Base-by-base conservation (phyloP, 2,888 invertebrate species). In the Drosophila eohydei region DNA sequence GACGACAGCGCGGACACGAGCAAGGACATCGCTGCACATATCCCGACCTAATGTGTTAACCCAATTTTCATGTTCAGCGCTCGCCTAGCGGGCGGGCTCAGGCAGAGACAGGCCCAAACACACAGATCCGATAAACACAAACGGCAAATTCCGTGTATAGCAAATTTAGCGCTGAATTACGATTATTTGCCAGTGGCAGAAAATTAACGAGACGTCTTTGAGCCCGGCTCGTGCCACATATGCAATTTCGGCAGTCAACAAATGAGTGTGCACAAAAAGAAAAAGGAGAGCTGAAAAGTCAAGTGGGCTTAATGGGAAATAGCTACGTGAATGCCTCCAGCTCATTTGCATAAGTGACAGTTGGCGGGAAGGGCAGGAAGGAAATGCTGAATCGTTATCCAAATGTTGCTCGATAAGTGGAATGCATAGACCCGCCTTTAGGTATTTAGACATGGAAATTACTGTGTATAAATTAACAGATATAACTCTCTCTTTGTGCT, bases 11-110 rank as follows among this genome's bases (percentile, higher is more conserved):
- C 30, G 67, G 65, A 68, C 46, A n/a, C 36, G 36, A 50, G 40
- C 44, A 38, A 57, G 64, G 48, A 57, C 50, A 69, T 57, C 44
- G 64, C 65, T 43, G 61, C 61, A 75, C 51, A 52, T 62, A 56
- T 55, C 55, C 56, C 43, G 40, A 61, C 72, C 73, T 73, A 86
- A 84, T 88, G 88, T 86, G 88, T 78, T 84, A 84, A 86, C 84
- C 84, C 84, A 84, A 86, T 88, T 84, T 83, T 83, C 81, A 60
- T 72, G 78, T 69, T 51, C 72, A 74, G 65, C 73, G 83, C 70
- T 40, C 51, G 62, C 36, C 0, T 32, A 26, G 44, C 48, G n/a
- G n/a, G n/a, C 28, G 30, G 48, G 8, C 14, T 3, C 11, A 9
- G 43, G 21, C 28, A 21, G 34, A 51, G 51, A 51, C 51, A 30